phyloP scores from a whole-genome alignment of 1,140 invertebrate species.

The Chrysoperla carnea region DNA sequence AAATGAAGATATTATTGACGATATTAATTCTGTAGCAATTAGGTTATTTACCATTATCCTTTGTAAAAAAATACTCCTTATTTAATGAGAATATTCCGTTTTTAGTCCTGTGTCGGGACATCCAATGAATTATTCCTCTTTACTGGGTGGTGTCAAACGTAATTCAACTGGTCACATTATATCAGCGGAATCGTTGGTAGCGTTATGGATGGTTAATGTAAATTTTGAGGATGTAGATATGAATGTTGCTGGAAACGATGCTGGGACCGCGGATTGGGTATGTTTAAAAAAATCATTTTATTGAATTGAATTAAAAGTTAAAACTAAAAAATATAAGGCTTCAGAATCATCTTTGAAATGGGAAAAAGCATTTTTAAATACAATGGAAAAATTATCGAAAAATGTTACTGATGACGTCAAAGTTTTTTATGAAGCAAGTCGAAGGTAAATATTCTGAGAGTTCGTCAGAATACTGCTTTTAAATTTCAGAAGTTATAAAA shows the following conservation, averaged over 20 bases:
- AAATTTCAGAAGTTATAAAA: constrained; percentile 1
- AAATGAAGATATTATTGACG: constrained; percentile 37
- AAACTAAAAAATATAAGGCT: constrained; percentile 21
- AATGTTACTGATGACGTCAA: constrained; percentile 20
- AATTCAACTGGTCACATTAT: constrained; percentile 42
- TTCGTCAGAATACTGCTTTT: background rate
- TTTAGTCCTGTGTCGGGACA: constrained; percentile 44
- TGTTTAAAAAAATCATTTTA: constrained; percentile 9
- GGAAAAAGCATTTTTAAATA: constrained; percentile 41
- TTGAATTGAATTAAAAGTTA: background rate
- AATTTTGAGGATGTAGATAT: constrained; percentile 46
- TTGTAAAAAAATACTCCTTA: background rate
- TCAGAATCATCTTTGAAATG: constrained; percentile 39
- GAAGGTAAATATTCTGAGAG: constrained; percentile 34
- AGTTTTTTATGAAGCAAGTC: constrained; percentile 41
- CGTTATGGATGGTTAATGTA: constrained; percentile 42
- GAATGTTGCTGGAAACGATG: constrained; percentile 42
- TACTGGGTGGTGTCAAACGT: constrained; percentile 38
- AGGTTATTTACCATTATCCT: constrained; percentile 13
- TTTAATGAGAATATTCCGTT: constrained; percentile 2
- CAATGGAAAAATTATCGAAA: constrained; percentile 22
- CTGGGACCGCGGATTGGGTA: constrained; percentile 57
- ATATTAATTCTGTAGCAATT: constrained; percentile 34
- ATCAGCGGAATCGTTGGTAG: constrained; percentile 37
- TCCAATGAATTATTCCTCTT: constrained; percentile 38